Percentiles rank a stretch among this genome's conserved stretches.
Evolutionary conservation across 2,888 invertebrate species (phyloP).

Genomic region (Caprella mutica): DNA sequence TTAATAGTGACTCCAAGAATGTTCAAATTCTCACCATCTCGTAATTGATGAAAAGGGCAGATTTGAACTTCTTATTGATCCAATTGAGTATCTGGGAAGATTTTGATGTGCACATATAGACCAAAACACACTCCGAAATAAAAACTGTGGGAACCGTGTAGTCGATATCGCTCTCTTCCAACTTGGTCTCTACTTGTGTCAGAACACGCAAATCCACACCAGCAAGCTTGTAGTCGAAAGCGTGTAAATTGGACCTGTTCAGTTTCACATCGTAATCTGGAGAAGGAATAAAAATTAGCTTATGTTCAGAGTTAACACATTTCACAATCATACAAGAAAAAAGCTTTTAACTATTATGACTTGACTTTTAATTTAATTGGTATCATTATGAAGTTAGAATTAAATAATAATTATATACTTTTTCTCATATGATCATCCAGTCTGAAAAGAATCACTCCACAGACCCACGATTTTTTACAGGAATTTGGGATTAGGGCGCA

Average conservation of each 20-base stretch:
- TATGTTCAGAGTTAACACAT: too few relatives aligned
- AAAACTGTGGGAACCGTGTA: constrained; percentile 71
- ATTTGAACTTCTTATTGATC: constrained; percentile 65
- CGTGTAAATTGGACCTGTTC: constrained; percentile 76
- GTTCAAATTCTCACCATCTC: constrained; percentile 60
- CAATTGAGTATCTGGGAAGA: constrained; percentile 64
- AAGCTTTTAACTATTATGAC: too few relatives aligned
- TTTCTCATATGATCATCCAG: too few relatives aligned
- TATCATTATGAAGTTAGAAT: too few relatives aligned
- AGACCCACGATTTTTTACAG: too few relatives aligned
- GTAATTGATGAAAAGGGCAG: constrained; percentile 72
- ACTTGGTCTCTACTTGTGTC: constrained; percentile 51
- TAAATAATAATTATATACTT: too few relatives aligned
- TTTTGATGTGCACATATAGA: constrained; percentile 69
- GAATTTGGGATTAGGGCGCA: too few relatives aligned
- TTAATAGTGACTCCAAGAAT: too few relatives aligned
- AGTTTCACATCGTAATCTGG: constrained; percentile 72
- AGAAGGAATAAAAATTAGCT: too few relatives aligned
- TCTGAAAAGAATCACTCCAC: too few relatives aligned
- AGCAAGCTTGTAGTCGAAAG: constrained; percentile 80
- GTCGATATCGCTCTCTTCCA: constrained; percentile 63
- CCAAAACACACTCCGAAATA: constrained; percentile 92
- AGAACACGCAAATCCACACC: constrained; percentile 75
- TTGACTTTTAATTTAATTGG: too few relatives aligned
- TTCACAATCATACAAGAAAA: too few relatives aligned